These are phyloP conservation scores for Apis florea DNA, from an alignment of 1,140 invertebrate genomes.

Conservation along the genomic window DNA sequence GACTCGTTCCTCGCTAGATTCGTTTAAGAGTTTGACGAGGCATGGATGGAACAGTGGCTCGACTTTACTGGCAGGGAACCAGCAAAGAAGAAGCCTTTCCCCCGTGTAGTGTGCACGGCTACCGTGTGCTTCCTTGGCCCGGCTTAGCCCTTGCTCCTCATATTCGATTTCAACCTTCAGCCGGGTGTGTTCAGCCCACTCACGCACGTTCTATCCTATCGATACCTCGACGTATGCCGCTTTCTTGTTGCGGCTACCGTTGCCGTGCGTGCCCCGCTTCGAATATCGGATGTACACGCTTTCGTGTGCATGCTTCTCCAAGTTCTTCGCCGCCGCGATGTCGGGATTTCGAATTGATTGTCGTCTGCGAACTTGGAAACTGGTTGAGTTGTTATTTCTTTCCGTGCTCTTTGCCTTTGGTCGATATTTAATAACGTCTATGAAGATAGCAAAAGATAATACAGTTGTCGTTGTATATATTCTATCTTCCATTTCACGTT, in stretches of 20 bases:
- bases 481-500: too few species aligned
- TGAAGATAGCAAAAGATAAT: too few species aligned
- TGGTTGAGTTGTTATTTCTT: too few species aligned
- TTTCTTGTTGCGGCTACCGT: constrained; percentile 53
- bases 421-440: too few species aligned
- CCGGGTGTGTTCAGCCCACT: constrained; percentile 53
- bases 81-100: constrained; percentile 70
- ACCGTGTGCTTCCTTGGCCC: constrained; percentile 64
- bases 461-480: too few species aligned
- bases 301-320: constrained; percentile 24
- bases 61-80: constrained; percentile 58
- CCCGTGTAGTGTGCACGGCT: constrained; percentile 49
- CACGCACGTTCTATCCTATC: constrained; percentile 64
- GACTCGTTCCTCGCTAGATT: constrained; percentile 14
- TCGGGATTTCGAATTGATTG: neutral
- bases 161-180: constrained; percentile 73
- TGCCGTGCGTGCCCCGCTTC: constrained; percentile 25
- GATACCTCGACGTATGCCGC: constrained; percentile 48
- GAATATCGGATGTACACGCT: constrained; percentile 49
- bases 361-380: too few species aligned
- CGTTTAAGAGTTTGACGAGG: constrained; percentile 44
- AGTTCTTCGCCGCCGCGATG: neutral
- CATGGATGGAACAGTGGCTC: constrained; percentile 42
- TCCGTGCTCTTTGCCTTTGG: too few species aligned
- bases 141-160: constrained; percentile 67